Evolutionary conservation across 2,797 vertebrate species (phyloP).

Genomic region (Coregonus ussuriensis): DNA sequence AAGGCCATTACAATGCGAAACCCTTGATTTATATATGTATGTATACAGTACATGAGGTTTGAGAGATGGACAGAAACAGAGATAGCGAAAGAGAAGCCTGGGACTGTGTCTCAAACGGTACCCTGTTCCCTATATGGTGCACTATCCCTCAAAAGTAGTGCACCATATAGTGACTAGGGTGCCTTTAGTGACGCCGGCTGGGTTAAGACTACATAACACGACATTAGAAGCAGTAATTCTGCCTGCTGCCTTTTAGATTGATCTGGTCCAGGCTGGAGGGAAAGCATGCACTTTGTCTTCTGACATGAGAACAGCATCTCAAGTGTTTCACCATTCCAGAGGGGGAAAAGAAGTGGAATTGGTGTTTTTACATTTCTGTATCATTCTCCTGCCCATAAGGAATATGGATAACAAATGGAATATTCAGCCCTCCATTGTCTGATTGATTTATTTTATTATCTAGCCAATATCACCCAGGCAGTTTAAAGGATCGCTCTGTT

Average conservation of each 20-base stretch:
- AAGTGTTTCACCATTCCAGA: conserved; percentile 78
- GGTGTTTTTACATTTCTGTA: conserved; percentile 86
- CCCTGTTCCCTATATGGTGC: not conserved
- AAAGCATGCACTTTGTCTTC: conserved; percentile 77
- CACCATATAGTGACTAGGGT: not conserved
- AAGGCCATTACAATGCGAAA: conserved; percentile 42
- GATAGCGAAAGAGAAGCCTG: conserved; percentile 51
- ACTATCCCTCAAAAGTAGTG: not conserved
- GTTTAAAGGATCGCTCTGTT: conserved; percentile 81
- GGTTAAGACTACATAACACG: conserved; percentile 75
- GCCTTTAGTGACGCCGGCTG: conserved; percentile 47
- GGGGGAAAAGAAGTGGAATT: conserved; percentile 77
- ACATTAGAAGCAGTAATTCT: conserved; percentile 81
- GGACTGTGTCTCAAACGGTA: not conserved
- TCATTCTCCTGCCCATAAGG: conserved; percentile 85
- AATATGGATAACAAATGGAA: conserved; percentile 93
- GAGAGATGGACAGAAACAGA: conserved; percentile 68
- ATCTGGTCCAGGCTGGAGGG: conserved; percentile 71
- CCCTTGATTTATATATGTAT: conserved; percentile 50
- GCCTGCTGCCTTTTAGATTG: conserved; percentile 76
- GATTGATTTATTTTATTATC: conserved; percentile 91
- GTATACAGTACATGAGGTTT: conserved; percentile 55
- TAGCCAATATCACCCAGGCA: conserved; percentile 80
- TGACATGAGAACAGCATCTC: conserved; percentile 79
- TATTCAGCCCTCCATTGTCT: conserved; percentile 85